Conservation (phyloP, 2,888 invertebrate species). For the Teinopalpus imperialis region DNA sequence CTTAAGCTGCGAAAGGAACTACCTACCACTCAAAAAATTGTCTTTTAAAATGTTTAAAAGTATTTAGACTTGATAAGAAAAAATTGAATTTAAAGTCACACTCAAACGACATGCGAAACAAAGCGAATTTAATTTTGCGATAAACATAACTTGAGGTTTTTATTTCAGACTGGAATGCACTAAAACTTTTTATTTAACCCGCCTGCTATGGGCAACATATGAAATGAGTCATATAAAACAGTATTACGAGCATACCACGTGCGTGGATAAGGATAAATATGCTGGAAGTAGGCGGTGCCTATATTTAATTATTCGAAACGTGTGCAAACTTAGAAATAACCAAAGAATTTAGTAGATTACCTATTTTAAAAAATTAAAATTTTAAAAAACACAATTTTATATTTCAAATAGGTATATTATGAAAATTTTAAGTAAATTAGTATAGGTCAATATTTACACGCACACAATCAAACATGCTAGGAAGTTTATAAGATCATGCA, state of each 20-base stretch:
- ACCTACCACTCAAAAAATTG: too few species aligned
- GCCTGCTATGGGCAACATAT: constrained; percentile 12
- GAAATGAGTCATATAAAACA: constrained; percentile 19
- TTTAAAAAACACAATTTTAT: too few species aligned
- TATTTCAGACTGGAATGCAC: constrained; percentile 17
- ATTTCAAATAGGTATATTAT: not conserved
- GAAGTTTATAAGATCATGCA: constrained; percentile 20
- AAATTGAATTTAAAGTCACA: too few species aligned
- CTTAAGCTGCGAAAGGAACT: too few species aligned
- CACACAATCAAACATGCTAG: constrained; percentile 8
- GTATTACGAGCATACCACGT: constrained; percentile 17
- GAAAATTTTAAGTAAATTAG: constrained; percentile 23
- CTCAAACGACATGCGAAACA: too few species aligned
- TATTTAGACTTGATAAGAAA: too few species aligned
- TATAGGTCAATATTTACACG: constrained; percentile 18
- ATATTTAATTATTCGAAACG: constrained; percentile 18
- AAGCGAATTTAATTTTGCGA: too few species aligned
- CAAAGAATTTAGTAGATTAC: constrained; percentile 16
- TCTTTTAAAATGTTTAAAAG: too few species aligned
- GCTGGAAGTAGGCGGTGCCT: constrained; percentile 25
- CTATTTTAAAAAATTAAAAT: too few species aligned
- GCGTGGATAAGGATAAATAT: constrained; percentile 23
- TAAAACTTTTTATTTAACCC: constrained; percentile 7
- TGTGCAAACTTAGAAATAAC: constrained; percentile 15
- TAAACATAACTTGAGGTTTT: constrained; percentile 6